Percentiles rank a stretch among this genome's conserved stretches.
Conservation (phyloP, 2,888 invertebrate genomes). For the Cosmia pyralina region DNA sequence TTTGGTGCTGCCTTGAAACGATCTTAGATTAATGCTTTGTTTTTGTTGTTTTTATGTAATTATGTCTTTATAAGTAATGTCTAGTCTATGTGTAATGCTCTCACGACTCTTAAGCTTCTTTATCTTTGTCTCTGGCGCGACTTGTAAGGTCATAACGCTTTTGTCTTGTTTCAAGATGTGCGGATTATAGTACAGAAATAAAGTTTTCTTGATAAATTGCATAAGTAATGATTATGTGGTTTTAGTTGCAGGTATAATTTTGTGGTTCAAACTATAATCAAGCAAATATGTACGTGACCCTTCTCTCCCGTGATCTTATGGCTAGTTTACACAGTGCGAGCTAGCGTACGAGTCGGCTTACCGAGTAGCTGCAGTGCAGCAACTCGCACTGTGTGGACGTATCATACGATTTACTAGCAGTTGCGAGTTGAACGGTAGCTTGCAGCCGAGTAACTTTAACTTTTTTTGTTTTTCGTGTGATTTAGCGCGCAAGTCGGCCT, state of each 20-base stretch:
- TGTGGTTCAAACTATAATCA: no score
- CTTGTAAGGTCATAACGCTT: slow-evolving; percentile 26
- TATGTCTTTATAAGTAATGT: slow-evolving; percentile 34
- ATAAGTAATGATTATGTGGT: background rate
- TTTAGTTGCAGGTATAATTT: background rate
- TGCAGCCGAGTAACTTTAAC: no score
- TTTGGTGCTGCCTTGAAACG: slow-evolving; percentile 54
- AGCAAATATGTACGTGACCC: no score
- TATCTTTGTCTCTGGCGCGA: slow-evolving; percentile 16
- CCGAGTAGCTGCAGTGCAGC: no score
- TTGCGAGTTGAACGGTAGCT: no score
- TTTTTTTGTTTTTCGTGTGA: no score
- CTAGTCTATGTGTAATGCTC: slow-evolving; percentile 19
- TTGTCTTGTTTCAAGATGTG: slow-evolving; percentile 20
- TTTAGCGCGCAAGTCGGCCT: no score
- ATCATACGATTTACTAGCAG: no score
- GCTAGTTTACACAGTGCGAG: no score
- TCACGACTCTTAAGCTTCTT: slow-evolving; percentile 29
- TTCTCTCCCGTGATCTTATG: no score
- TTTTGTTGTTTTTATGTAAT: slow-evolving; percentile 36
- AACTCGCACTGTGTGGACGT: no score
- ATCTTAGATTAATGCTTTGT: slow-evolving; percentile 38
- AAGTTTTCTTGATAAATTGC: slow-evolving; percentile 10
- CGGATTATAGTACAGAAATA: slow-evolving; percentile 27
- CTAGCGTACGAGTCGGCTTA: no score